Evolutionary conservation across 1,140 invertebrate genomes (phyloP).

Genomic region (Potamilus streckersoni): DNA sequence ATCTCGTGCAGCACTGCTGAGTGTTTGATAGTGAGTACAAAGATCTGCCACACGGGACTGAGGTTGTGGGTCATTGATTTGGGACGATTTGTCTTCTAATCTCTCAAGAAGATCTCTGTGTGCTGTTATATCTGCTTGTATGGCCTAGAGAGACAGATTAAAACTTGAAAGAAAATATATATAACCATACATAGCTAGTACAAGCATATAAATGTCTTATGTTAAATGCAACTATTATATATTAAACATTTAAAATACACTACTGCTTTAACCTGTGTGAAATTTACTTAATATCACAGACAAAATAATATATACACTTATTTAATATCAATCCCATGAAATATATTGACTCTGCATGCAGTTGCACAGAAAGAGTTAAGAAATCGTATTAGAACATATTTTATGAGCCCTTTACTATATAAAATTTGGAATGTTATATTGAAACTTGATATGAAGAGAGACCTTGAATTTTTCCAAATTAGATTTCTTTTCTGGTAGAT

Average conservation of each 20-base stretch:
- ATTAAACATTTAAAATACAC: too few relatives aligned
- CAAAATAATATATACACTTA: neutral
- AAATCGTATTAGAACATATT: too few relatives aligned
- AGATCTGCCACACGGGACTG: slow-evolving; percentile 49
- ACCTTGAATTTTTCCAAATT: slow-evolving; percentile 90
- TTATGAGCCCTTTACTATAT: too few relatives aligned
- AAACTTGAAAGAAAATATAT: neutral
- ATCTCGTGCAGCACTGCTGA: slow-evolving; percentile 43
- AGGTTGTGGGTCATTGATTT: slow-evolving; percentile 50
- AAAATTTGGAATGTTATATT: neutral
- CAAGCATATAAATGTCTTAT: neutral
- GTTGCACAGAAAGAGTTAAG: too few relatives aligned
- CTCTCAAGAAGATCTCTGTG: slow-evolving; percentile 54
- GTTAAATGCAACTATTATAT: neutral
- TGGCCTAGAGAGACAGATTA: slow-evolving; percentile 34
- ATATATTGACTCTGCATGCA: too few relatives aligned
- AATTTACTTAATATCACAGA: neutral
- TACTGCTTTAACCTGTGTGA: too few relatives aligned
- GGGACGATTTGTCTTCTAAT: slow-evolving; percentile 52
- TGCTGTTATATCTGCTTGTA: slow-evolving; percentile 53
- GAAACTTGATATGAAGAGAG: neutral
- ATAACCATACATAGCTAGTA: neutral
- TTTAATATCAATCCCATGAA: neutral
- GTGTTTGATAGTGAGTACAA: slow-evolving; percentile 37
- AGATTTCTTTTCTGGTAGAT: slow-evolving; percentile 90